Evolutionary conservation across 2,113 vertebrate species (phyloP), one percentile per base, ranked within the genome.

Genomic region (Cryptotis parvus): DNA sequence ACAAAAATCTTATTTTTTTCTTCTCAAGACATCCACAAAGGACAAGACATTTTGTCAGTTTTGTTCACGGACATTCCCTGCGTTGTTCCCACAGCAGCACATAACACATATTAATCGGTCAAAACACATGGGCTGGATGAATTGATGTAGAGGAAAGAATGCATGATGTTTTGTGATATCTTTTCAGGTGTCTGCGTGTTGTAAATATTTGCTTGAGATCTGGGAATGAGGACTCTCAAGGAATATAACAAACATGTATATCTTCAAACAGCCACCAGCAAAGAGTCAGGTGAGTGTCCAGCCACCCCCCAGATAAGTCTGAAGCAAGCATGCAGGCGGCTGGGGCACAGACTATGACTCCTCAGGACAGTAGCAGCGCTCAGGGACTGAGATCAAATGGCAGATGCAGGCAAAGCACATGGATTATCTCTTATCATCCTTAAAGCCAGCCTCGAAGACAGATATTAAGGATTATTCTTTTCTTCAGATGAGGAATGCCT

Each of bases 141-240:
- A 66, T 79, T 29, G 35, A 76, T 16, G 45, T 31, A 22, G 49
- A 55, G 58, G 69, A 77, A 35, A 6, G 27, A 55, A 11, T 6
- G 33, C 35, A 20, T 3, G 55, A 7, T 15, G 4, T 63, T 33
- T 55, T 55, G 78, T 72, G 55, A 90, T 92, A 37, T 29, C n/a
- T 24, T 11, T 31, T 29, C 87, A 69, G 29, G 10, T 70, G 26
- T 90, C 18, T 41, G 10, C 31, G 37, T 33, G 22, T 8, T 66
- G 66, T n/a, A n/a, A n/a, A n/a, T n/a, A n/a, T 81, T 72, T 84
- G 45, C 35, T 92, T 85, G 43, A 37, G 68, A 91, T 89, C 29
- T 82, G 39, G 22, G 41, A 55, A 61, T 61, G 31, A 78, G 26
- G 20, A 63, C 26, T 63, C 18, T 22, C 58, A 63, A 22, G 49